phyloP scores from a whole-genome alignment of 2,797 vertebrate genomes.

The Pangasius sanitwongsei region DNA sequence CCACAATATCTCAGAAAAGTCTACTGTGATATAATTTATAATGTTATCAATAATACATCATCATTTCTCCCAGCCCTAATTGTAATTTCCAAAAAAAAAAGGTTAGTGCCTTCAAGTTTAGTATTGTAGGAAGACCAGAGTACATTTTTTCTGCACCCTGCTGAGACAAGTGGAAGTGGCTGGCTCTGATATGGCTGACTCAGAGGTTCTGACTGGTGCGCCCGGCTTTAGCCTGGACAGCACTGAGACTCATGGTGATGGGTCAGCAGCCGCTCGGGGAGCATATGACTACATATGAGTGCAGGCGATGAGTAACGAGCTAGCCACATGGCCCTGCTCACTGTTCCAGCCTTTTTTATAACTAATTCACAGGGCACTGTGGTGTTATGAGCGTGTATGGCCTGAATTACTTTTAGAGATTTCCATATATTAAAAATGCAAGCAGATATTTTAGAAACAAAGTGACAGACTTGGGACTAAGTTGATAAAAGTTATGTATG shows the following conservation, averaged over 20 bases:
- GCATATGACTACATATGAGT: conserved; percentile 29
- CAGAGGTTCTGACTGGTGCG: conserved; percentile 19
- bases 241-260: conserved; percentile 27
- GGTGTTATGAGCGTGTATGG: not conserved
- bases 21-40: not conserved
- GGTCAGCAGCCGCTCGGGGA: conserved; percentile 31
- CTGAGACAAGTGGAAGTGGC: conserved; percentile 24
- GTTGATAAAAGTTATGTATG: no score
- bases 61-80: not conserved
- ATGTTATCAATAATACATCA: not conserved
- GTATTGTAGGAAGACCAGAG: not conserved
- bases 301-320: conserved; percentile 11
- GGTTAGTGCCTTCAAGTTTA: not conserved
- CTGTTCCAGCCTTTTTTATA: not conserved
- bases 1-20: not conserved
- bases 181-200: conserved; percentile 17
- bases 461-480: no score
- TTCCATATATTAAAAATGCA: not conserved
- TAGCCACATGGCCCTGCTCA: not conserved
- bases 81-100: not conserved
- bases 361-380: not conserved
- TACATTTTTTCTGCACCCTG: not conserved
- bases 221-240: conserved; percentile 30
- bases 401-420: not conserved
- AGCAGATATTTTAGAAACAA: not conserved